Evolutionary conservation across 2,888 invertebrate genomes (phyloP).

Genomic region (Coelinius sp.): DNA sequence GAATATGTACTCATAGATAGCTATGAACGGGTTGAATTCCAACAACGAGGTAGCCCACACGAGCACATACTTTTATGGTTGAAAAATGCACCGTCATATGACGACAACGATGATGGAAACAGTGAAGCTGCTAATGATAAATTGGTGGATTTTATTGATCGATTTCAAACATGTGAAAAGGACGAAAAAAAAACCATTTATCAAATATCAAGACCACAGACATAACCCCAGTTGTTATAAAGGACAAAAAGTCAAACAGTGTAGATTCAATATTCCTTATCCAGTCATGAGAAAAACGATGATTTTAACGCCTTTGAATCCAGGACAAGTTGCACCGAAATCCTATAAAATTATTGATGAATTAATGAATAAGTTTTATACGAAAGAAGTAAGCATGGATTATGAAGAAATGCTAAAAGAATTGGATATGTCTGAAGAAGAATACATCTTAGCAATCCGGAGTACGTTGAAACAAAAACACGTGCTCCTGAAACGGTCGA

Average conservation of each 20-base stretch:
- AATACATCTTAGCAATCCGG: slow-evolving; percentile 45
- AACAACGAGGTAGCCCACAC: slow-evolving; percentile 28
- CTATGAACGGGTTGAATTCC: slow-evolving; percentile 18
- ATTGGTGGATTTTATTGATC: too few species aligned
- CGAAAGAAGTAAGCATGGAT: background rate
- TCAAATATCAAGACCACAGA: slow-evolving; percentile 50
- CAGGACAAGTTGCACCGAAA: slow-evolving; percentile 31
- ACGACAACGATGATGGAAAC: background rate
- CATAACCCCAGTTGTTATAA: slow-evolving; percentile 57
- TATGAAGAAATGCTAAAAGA: slow-evolving; percentile 38
- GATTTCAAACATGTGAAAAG: too few species aligned
- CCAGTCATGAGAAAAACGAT: slow-evolving; percentile 43
- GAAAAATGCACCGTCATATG: slow-evolving; percentile 7
- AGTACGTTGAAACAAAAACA: too few species aligned
- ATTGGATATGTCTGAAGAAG: slow-evolving; percentile 38
- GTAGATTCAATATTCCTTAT: slow-evolving; percentile 58
- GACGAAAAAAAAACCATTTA: slow-evolving; percentile 49
- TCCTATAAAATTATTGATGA: slow-evolving; percentile 23
- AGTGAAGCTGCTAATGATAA: slow-evolving; percentile 34
- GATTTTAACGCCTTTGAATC: slow-evolving; percentile 23
- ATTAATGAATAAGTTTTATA: slow-evolving; percentile 35
- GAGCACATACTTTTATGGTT: slow-evolving; percentile 34
- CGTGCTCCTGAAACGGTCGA: slow-evolving; percentile 47
- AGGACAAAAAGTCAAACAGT: slow-evolving; percentile 49
- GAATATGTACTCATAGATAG: slow-evolving; percentile 36